phyloP scores from a whole-genome alignment of 2,888 invertebrate genomes.

The Andrena hattorfiana region DNA sequence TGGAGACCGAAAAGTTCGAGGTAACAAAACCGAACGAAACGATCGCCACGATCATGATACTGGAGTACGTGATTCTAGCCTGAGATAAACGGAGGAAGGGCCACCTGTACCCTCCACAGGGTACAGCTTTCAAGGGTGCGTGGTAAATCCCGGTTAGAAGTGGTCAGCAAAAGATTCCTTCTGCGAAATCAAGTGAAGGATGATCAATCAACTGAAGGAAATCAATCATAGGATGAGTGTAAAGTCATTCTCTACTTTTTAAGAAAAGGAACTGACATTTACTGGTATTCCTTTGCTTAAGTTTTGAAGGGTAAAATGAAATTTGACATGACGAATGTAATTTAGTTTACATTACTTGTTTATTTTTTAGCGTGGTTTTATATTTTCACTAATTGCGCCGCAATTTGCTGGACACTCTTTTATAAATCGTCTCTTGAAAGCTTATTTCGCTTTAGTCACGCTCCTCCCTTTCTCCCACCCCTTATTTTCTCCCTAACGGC shows the following conservation, averaged over 20 bases:
- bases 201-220: no score
- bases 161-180: background rate
- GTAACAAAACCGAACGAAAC: constrained; percentile 57
- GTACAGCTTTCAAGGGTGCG: background rate
- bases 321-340: no score
- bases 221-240: no score
- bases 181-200: background rate
- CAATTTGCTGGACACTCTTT: constrained; percentile 43
- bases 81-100: constrained; percentile 30
- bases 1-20: constrained; percentile 67
- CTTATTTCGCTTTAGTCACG: constrained; percentile 23
- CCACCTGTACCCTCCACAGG: constrained; percentile 57
- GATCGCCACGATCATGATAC: background rate
- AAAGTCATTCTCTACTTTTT: no score
- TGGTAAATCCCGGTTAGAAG: background rate
- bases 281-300: no score
- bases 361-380: background rate
- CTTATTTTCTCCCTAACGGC: constrained; percentile 37
- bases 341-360: background rate
- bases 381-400: background rate
- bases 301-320: no score
- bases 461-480: constrained; percentile 6
- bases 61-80: constrained; percentile 15
- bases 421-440: constrained; percentile 50
- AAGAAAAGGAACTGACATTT: no score